Evolutionary conservation across 2,888 invertebrate genomes (phyloP), one percentile per base, ranked within the genome.

Genomic region (Mimumesa dahlbomi): DNA sequence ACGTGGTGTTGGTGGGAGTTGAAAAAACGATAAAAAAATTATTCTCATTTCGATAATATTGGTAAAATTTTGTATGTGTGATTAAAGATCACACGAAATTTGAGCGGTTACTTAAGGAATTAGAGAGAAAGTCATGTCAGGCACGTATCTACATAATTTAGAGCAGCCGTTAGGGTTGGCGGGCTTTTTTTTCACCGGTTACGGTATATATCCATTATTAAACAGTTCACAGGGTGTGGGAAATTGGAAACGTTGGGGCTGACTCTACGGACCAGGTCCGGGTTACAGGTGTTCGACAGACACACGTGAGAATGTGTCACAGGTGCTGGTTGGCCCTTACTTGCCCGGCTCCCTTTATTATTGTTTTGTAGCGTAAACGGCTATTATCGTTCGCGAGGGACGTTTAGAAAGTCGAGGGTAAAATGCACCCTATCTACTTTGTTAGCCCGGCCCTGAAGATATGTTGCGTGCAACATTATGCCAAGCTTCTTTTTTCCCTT

Each of bases 251-350:
- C 65, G 78, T 65, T 62, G 53, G 64, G 69, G 66, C 57, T 38
- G 49, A 13, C 46, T 13, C 65, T 48, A 49, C 62, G 57, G 63
- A 61, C 43, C 63, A 46, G 63, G 57, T 36, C 63, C 59, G 68
- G 64, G 82, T 83, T 87, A 87, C 87, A 87, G 87, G 87, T 87
- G 87, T 84, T 82, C 77, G 75, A 70, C 63, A 66, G 66, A 74
- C 77, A 68, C 84, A 84, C 88, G 87, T 88, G 88, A 86, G 88
- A 88, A 88, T 85, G 82, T 82, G 84, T 84, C 85, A 85, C 88
- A 88, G 88, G 88, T 88, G 88, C 77, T 84, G 77, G 75, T 29
- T n/a, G 9, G 34, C 42, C 71, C 52, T 21, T 70, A 59, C 45
- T 38, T 61, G 64, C 38, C 48, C 53, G 19, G 61, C 48, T 53